Conservation (phyloP, 2,113 vertebrate genomes). For the Varanus komodoensis region DNA sequence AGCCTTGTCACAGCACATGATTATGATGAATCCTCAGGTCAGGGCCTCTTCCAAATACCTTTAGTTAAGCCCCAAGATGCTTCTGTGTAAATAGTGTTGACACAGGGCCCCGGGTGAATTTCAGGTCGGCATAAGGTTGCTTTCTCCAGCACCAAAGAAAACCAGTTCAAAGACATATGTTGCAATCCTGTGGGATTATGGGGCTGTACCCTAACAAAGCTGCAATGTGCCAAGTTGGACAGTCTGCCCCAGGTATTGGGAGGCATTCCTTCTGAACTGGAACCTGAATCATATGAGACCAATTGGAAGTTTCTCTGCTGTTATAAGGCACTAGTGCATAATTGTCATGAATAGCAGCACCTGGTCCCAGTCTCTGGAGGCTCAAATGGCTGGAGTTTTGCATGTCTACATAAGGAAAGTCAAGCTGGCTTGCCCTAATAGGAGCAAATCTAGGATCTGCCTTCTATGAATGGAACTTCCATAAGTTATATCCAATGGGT, state of each 20-base stretch:
- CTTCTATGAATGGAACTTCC: too few species aligned
- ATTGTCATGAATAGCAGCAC: background rate
- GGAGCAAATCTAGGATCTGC: too few species aligned
- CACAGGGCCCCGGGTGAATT: background rate
- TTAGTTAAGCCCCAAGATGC: background rate
- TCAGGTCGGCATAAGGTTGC: background rate
- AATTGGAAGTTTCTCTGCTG: too few species aligned
- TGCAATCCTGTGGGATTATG: background rate
- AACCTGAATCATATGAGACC: background rate
- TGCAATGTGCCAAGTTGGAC: too few species aligned
- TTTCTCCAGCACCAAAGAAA: background rate
- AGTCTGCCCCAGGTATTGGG: background rate
- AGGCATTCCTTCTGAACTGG: background rate
- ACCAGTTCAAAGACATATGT: background rate
- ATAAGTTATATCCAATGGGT: too few species aligned
- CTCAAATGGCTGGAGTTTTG: background rate
- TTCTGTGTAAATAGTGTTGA: background rate
- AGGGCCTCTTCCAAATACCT: background rate
- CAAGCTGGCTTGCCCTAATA: background rate
- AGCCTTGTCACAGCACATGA: background rate
- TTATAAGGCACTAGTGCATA: background rate
- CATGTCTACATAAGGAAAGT: background rate
- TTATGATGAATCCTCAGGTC: slow-evolving; percentile 4
- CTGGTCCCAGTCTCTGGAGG: background rate
- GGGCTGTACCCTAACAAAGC: too few species aligned